Conservation (phyloP, 2,797 vertebrate genomes). For the Danionella dracula region DNA sequence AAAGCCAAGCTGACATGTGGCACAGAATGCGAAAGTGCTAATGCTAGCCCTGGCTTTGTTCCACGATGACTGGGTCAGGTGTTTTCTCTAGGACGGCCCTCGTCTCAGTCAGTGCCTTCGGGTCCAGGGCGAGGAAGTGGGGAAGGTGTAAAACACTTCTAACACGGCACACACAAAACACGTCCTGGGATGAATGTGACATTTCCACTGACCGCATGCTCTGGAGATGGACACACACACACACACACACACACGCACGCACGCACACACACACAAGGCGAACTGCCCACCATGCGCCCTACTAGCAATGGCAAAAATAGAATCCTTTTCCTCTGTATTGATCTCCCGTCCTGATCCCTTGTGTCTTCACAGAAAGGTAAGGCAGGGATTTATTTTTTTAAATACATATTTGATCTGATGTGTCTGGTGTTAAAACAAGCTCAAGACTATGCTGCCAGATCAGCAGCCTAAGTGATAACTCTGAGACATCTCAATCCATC, state of each 20-base stretch:
- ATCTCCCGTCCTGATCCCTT: constrained; percentile 43
- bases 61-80: constrained; percentile 1
- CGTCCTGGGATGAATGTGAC: constrained; percentile 77
- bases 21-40: constrained; percentile 72
- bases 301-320: constrained; percentile 85
- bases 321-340: constrained; percentile 62
- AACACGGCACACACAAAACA: constrained; percentile 65
- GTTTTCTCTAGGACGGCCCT: neutral
- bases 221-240: constrained; percentile 79
- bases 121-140: constrained; percentile 30
- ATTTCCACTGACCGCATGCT: constrained; percentile 91
- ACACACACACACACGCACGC: constrained; percentile 77
- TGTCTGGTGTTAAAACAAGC: constrained; percentile 69
- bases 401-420: constrained; percentile 60
- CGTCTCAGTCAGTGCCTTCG: neutral
- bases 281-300: constrained; percentile 79
- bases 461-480: constrained; percentile 56
- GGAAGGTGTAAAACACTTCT: constrained; percentile 45
- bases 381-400: constrained; percentile 79
- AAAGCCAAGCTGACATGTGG: constrained; percentile 46
- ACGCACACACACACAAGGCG: constrained; percentile 77
- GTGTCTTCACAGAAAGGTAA: constrained; percentile 71
- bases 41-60: constrained; percentile 46
- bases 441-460: constrained; percentile 62
- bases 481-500: constrained; percentile 42